Evolutionary conservation across 2,888 invertebrate genomes (phyloP).

Genomic region (Timandra comae): DNA sequence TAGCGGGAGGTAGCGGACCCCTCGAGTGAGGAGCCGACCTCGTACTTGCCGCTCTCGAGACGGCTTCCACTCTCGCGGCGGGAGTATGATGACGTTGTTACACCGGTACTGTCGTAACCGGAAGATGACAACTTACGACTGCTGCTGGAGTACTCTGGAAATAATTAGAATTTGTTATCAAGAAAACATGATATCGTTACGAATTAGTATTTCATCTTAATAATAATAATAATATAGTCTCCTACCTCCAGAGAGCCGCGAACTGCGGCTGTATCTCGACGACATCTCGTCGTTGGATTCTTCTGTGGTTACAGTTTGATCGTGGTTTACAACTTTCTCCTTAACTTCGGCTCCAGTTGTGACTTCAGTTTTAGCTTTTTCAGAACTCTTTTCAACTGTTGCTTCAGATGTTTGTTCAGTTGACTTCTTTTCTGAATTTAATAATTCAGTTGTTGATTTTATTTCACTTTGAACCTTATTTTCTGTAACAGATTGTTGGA

Average conservation of each 20-base stretch:
- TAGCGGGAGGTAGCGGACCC: slow-evolving; percentile 50
- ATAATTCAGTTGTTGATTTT: slow-evolving; percentile 4
- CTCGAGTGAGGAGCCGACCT: slow-evolving; percentile 46
- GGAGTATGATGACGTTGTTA: slow-evolving; percentile 45
- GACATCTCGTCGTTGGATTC: slow-evolving; percentile 70
- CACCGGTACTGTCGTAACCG: slow-evolving; percentile 44
- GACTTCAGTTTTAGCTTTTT: slow-evolving; percentile 23
- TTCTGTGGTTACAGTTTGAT: slow-evolving; percentile 62
- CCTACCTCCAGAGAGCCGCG: slow-evolving; percentile 79
- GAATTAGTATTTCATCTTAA: too few species aligned
- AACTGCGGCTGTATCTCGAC: slow-evolving; percentile 79
- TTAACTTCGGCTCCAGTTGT: slow-evolving; percentile 30
- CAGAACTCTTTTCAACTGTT: slow-evolving; percentile 19
- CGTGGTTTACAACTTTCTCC: slow-evolving; percentile 31
- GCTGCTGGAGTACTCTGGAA: slow-evolving; percentile 63
- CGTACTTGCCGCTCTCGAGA: slow-evolving; percentile 45
- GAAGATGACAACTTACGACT: slow-evolving; percentile 53
- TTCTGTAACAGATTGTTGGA: slow-evolving; percentile 8
- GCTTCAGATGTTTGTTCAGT: slow-evolving; percentile 23
- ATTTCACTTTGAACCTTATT: slow-evolving; percentile 5
- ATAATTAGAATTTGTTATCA: background rate
- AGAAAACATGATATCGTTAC: too few species aligned
- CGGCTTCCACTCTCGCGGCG: slow-evolving; percentile 63
- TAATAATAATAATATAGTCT: slow-evolving; percentile 2
- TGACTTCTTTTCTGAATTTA: slow-evolving; percentile 8